phyloP scores from a whole-genome alignment of 2,113 vertebrate species.

The Tichodroma muraria region DNA sequence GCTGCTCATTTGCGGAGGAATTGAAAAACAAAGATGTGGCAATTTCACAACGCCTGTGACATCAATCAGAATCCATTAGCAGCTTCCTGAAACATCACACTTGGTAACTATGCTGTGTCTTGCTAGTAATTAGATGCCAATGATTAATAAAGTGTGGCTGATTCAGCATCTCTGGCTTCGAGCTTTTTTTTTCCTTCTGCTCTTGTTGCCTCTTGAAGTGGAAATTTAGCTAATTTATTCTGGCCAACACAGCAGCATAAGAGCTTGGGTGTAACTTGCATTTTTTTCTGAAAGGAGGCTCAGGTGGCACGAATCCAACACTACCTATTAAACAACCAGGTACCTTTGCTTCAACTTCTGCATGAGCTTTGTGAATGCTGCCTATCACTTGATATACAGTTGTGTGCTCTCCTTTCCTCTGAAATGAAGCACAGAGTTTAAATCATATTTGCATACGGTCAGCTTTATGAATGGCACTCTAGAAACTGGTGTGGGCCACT shows the following conservation, averaged over 20 bases:
- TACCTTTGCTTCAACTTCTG: neutral
- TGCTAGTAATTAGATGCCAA: neutral
- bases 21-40: neutral
- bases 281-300: neutral
- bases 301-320: neutral
- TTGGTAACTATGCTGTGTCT: neutral
- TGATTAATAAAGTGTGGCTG: neutral
- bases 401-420: neutral
- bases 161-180: neutral
- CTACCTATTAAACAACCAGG: neutral
- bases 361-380: too few species aligned
- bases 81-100: neutral
- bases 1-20: neutral
- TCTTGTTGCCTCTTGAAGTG: neutral
- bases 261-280: neutral
- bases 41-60: rapidly evolving
- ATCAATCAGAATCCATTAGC: neutral
- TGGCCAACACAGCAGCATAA: neutral
- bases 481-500: neutral
- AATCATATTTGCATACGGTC: neutral
- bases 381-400: neutral
- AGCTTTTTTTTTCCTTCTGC: neutral
- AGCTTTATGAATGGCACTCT: neutral
- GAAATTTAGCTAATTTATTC: neutral
- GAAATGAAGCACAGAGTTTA: neutral